phyloP scores from a whole-genome alignment of 2,888 invertebrate genomes.

The Pteria penguin region DNA sequence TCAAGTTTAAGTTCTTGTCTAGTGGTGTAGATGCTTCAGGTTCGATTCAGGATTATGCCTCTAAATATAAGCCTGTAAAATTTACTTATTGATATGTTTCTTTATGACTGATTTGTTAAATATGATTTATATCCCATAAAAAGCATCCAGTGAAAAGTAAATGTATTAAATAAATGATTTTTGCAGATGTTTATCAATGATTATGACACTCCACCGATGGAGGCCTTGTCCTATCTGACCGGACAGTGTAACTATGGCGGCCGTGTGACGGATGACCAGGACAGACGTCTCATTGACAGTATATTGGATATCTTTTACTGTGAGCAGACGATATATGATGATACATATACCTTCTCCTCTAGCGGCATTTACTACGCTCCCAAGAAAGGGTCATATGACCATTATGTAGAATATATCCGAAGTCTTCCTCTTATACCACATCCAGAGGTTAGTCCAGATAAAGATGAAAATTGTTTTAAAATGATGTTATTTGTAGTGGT shows the following conservation, averaged over 20 bases:
- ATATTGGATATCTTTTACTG: constrained; percentile 77
- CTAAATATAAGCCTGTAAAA: too few species aligned
- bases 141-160: too few species aligned
- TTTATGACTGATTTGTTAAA: too few species aligned
- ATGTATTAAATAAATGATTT: too few species aligned
- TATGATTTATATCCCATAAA: too few species aligned
- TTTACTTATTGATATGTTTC: too few species aligned
- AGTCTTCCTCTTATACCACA: constrained; percentile 77
- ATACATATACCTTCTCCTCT: constrained; percentile 73
- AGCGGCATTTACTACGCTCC: constrained; percentile 77
- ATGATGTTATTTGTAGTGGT: too few species aligned
- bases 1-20: too few species aligned
- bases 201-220: constrained; percentile 78
- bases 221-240: constrained; percentile 78
- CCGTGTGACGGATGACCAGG: constrained; percentile 79
- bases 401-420: constrained; percentile 76
- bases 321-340: constrained; percentile 66
- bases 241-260: constrained; percentile 81
- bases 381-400: constrained; percentile 71
- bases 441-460: constrained; percentile 77
- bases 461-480: too few species aligned
- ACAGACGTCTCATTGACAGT: constrained; percentile 77
- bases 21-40: too few species aligned
- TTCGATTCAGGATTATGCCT: too few species aligned
- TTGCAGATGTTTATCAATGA: constrained; percentile 80